Conservation (phyloP, 2,113 vertebrate genomes). For the Thamnophis sirtalis region DNA sequence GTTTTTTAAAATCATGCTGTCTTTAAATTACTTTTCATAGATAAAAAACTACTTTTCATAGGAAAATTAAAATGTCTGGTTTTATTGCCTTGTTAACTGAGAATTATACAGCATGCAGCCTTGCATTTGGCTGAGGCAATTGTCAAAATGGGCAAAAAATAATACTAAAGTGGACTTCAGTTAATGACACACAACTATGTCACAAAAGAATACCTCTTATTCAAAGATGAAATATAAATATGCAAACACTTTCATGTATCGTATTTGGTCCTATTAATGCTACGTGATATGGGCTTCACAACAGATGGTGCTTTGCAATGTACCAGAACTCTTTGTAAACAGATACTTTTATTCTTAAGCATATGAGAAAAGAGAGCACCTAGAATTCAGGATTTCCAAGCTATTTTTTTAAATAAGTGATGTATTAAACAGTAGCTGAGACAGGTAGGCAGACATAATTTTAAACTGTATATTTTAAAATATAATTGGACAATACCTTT, state of each 20-base stretch:
- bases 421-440: neutral
- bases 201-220: neutral
- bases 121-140: neutral
- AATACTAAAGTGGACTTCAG: neutral
- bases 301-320: neutral
- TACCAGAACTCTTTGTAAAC: neutral
- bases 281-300: neutral
- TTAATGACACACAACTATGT: neutral
- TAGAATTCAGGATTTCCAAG: neutral
- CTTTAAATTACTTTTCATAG: neutral
- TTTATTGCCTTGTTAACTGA: neutral
- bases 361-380: neutral
- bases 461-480: neutral
- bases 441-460: neutral
- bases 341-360: neutral
- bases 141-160: neutral
- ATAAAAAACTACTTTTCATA: neutral
- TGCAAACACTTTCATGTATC: neutral
- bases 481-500: neutral
- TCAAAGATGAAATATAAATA: neutral
- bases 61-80: neutral
- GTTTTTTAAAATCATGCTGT: neutral
- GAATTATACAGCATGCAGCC: neutral
- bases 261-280: neutral
- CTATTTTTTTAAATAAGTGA: neutral